phyloP scores from a whole-genome alignment of 1,140 invertebrate genomes.

The Spodoptera litura region DNA sequence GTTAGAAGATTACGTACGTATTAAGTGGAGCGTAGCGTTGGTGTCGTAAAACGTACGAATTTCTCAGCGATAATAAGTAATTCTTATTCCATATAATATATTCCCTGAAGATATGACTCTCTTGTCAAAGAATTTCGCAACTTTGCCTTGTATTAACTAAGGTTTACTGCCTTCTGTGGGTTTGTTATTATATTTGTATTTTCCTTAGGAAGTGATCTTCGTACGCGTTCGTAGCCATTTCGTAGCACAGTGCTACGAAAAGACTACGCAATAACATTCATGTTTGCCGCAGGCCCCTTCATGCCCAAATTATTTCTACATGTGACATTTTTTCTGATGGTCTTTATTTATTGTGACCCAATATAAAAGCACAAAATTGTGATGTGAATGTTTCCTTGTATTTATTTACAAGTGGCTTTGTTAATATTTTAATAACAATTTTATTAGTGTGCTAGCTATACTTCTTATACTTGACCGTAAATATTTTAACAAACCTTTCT shows the following conservation, averaged over 20 bases:
- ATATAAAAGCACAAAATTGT: neutral
- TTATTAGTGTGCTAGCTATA: no score
- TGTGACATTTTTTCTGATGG: slow-evolving; percentile 5
- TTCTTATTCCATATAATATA: slow-evolving; percentile 53
- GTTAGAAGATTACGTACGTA: slow-evolving; percentile 41
- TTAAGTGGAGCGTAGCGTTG: slow-evolving; percentile 42
- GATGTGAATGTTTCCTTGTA: neutral
- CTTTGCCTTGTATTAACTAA: slow-evolving; percentile 23
- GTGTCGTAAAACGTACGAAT: slow-evolving; percentile 42
- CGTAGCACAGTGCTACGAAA: slow-evolving; percentile 15
- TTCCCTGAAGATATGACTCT: slow-evolving; percentile 35
- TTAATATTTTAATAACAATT: no score
- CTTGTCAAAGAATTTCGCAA: slow-evolving; percentile 42
- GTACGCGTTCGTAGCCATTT: slow-evolving; percentile 10
- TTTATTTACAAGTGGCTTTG: no score
- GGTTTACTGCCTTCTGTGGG: slow-evolving; percentile 32
- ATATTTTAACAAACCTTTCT: no score
- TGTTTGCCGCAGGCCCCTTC: neutral
- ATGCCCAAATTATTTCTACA: neutral
- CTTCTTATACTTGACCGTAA: no score
- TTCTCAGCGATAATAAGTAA: slow-evolving; percentile 47
- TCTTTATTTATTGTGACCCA: neutral
- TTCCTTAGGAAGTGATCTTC: slow-evolving; percentile 5
- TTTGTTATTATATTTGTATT: slow-evolving; percentile 24
- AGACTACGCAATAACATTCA: slow-evolving; percentile 2